Percentiles rank a stretch among this genome's conserved stretches.
phyloP scores from a whole-genome alignment of 1,140 invertebrate genomes.

The Portunus trituberculatus region DNA sequence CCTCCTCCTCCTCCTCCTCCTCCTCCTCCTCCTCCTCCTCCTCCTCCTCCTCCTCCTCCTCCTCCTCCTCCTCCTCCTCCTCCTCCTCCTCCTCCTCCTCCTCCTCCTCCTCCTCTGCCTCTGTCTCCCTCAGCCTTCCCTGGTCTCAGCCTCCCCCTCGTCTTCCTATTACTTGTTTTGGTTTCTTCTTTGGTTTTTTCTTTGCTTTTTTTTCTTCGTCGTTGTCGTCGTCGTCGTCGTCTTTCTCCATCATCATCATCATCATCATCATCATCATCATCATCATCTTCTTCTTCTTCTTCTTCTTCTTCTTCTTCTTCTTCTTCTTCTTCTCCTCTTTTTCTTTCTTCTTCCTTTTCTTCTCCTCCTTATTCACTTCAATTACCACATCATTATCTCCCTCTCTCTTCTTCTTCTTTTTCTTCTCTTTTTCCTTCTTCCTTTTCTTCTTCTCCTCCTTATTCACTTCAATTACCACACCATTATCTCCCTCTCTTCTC shows the following conservation, averaged over 20 bases:
- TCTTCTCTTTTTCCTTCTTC: background rate
- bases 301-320: background rate
- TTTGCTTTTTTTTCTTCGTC: too few species aligned
- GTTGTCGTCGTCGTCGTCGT: too few species aligned
- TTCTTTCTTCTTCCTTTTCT: background rate
- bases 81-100: too few species aligned
- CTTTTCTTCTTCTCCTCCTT: background rate
- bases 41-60: too few species aligned
- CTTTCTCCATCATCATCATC: background rate
- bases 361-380: background rate
- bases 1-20: too few species aligned
- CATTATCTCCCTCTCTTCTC: background rate
- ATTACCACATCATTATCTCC: background rate
- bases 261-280: too few species aligned
- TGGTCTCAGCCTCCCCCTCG: too few species aligned
- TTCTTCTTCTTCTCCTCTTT: background rate
- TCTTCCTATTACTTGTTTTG: too few species aligned
- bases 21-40: too few species aligned
- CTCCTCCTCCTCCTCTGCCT: background rate
- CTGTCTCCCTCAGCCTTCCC: background rate
- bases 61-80: too few species aligned
- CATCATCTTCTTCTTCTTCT: background rate
- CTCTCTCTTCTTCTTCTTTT: background rate
- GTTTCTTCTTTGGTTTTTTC: too few species aligned
- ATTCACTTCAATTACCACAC: background rate